Evolutionary conservation across 2,888 invertebrate genomes (phyloP).

Genomic region (Latrodectus elegans): DNA sequence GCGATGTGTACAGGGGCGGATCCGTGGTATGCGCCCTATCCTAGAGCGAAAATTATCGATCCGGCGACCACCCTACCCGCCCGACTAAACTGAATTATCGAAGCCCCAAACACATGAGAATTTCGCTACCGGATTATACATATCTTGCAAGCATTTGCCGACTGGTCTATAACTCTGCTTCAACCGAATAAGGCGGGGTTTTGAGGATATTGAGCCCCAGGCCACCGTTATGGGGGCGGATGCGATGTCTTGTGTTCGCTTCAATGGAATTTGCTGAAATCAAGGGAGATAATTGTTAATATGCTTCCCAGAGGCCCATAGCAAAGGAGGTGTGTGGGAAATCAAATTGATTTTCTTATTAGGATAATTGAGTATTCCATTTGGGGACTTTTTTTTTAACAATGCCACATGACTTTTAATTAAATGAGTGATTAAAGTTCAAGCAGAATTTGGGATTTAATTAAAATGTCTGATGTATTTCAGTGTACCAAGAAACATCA

Average conservation of each 20-base stretch:
- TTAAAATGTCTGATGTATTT: too few relatives aligned
- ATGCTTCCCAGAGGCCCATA: neutral
- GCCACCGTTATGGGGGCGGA: neutral
- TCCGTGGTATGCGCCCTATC: constrained; percentile 10
- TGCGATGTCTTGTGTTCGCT: neutral
- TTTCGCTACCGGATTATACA: constrained; percentile 9
- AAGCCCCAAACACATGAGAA: constrained; percentile 11
- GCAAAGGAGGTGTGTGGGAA: neutral
- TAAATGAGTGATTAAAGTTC: too few relatives aligned
- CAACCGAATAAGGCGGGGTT: neutral
- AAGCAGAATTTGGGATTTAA: too few relatives aligned
- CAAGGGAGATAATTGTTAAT: neutral
- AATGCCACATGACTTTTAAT: too few relatives aligned
- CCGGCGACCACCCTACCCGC: constrained; percentile 2
- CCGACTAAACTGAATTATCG: constrained; percentile 56
- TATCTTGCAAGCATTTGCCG: constrained; percentile 5
- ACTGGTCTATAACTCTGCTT: neutral
- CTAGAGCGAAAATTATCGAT: constrained; percentile 39
- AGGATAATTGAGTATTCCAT: neutral
- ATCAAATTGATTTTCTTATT: neutral
- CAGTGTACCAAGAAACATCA: too few relatives aligned
- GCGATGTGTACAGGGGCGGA: constrained; percentile 19
- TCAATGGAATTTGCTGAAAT: neutral
- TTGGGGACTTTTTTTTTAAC: too few relatives aligned
- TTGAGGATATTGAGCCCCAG: neutral